phyloP scores from a whole-genome alignment of 2,113 vertebrate genomes.

The Thunnus thynnus region DNA sequence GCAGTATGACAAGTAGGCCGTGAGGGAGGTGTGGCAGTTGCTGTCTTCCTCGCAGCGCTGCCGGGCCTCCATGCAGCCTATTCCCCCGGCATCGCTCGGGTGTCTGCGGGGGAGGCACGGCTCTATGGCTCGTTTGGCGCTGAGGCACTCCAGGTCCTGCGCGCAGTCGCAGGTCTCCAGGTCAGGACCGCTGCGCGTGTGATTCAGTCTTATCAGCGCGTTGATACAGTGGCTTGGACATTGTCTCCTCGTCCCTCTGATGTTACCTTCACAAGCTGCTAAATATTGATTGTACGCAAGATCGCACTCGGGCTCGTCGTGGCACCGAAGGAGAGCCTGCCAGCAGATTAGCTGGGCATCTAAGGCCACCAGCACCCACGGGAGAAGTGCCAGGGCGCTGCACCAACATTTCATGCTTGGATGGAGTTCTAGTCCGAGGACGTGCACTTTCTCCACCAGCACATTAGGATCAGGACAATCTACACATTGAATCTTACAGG shows the following conservation, averaged over 20 bases:
- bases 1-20: constrained; percentile 84
- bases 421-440: constrained; percentile 59
- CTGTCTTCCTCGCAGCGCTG: constrained; percentile 85
- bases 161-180: constrained; percentile 87
- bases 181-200: constrained; percentile 81
- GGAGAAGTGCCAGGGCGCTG: constrained; percentile 74
- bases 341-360: constrained; percentile 84
- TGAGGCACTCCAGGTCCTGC: constrained; percentile 77
- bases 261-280: constrained; percentile 82
- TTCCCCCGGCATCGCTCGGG: constrained; percentile 76
- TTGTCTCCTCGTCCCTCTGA: constrained; percentile 74
- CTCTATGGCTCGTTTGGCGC: constrained; percentile 83
- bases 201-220: constrained; percentile 84
- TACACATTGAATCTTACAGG: background rate
- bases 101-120: constrained; percentile 85
- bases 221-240: constrained; percentile 88
- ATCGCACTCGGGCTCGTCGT: constrained; percentile 84
- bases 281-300: constrained; percentile 84
- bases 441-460: constrained; percentile 63
- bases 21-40: constrained; percentile 81
- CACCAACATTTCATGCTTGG: constrained; percentile 80
- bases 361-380: constrained; percentile 74
- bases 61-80: constrained; percentile 87
- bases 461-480: constrained; percentile 47
- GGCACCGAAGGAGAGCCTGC: constrained; percentile 84